Base-by-base conservation (phyloP, 35 echinoderm and acorn worm species). In the Hemicentrotus pulcherrimus region DNA sequence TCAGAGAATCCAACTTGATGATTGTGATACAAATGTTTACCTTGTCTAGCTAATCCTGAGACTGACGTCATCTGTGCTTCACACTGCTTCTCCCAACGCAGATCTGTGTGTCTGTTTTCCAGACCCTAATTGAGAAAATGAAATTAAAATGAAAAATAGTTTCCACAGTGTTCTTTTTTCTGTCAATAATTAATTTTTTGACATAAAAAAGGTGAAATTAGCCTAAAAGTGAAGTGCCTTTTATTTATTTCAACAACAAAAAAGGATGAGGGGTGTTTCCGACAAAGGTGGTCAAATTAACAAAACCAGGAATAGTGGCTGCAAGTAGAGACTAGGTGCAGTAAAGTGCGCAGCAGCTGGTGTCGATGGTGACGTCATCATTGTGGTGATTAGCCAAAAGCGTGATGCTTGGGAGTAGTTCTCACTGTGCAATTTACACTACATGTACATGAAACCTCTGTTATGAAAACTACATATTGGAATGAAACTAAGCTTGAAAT, bases 331-430 rank as follows among this genome's bases (percentile, higher is more conserved):
- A 90, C 88, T 90, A 90, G 31, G 32, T 13, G n/a, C 5, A 45
- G 31, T 90, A 90, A 47, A 47, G 32, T 90, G 46, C 46, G 32
- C 32, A 47, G 88, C 88, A 90, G 88, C 88, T 90, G 88, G 88
- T 47, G 88, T 90, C 88, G 32, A 6, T 45, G 32, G 88, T 90
- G 88, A 90, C 88, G 88, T 90, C 88, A 90, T 47, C 6, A 30
- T 28, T 90, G 46, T 47, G 88, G 32, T 47, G 88, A 90, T 90
- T 90, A 18, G 88, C 88, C 46, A 2, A 47, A 28, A 78, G 65
- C 24, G 28, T 78, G 65, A n/a, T 78, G 65, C 65, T 78, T 78
- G 28, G 22, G 22, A 78, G 65, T 78, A n/a, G 4, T 22, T 78
- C 65, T 78, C 19, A 28, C 7, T 78, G 65, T 12, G 50, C 6